Conservation (phyloP, 2,888 invertebrate genomes). For the Ellobium chinense region DNA sequence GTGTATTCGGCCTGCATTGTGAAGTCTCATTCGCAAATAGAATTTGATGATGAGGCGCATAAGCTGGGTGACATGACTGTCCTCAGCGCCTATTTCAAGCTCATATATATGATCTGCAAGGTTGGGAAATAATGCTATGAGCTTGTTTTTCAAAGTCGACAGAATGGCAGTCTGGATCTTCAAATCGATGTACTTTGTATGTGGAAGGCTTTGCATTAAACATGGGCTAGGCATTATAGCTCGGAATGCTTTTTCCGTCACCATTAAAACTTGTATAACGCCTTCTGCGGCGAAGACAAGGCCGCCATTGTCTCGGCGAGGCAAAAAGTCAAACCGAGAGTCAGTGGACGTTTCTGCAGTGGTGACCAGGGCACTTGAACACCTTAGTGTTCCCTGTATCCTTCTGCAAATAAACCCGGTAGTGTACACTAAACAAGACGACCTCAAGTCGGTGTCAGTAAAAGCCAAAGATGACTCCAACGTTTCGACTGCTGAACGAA, state of each 20-base stretch:
- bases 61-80: too few relatives aligned
- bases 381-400: not conserved
- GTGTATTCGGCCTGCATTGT: too few relatives aligned
- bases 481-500: not conserved
- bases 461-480: not conserved
- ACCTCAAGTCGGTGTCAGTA: not conserved
- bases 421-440: not conserved
- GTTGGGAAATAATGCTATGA: too few relatives aligned
- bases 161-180: too few relatives aligned
- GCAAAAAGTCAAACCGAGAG: not conserved
- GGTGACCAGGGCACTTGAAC: not conserved
- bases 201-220: too few relatives aligned
- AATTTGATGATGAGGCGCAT: too few relatives aligned
- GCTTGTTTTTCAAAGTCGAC: too few relatives aligned
- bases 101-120: too few relatives aligned
- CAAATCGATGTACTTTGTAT: too few relatives aligned
- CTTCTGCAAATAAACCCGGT: not conserved
- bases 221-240: not conserved
- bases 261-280: too few relatives aligned
- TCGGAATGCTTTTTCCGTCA: not conserved
- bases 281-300: not conserved
- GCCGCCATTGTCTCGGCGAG: not conserved
- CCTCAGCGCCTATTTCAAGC: too few relatives aligned
- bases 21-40: too few relatives aligned
- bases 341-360: not conserved